A percentile compares a stretch with the other conserved stretches of the same genome.
phyloP scores from a whole-genome alignment of 2,888 invertebrate species.

The Oeneis ivallda region DNA sequence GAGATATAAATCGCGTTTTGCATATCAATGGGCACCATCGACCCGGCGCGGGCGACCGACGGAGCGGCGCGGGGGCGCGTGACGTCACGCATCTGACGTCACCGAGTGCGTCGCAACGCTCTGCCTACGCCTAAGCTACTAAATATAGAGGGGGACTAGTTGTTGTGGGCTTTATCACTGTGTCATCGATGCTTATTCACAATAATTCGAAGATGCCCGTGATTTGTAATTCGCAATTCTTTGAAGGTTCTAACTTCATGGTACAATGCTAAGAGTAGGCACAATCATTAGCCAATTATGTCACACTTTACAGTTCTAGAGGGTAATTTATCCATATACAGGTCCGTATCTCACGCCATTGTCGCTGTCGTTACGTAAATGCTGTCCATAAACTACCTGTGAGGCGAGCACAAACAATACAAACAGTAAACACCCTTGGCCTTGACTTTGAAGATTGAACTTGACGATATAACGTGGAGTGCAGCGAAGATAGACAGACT shows the following conservation, averaged over 20 bases:
- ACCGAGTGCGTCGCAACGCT: neutral
- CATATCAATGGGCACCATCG: conserved; percentile 4
- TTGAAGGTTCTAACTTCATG: no score
- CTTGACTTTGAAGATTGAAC: neutral
- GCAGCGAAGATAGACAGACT: no score
- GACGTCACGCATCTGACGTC: conserved; percentile 11
- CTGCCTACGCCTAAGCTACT: conserved; percentile 2
- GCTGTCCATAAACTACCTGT: neutral
- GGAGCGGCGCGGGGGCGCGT: neutral
- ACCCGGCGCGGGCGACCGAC: neutral
- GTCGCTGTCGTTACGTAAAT: neutral
- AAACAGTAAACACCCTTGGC: neutral
- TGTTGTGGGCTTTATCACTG: neutral
- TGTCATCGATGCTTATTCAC: neutral
- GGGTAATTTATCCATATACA: neutral
- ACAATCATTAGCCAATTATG: no score
- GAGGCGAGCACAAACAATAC: neutral
- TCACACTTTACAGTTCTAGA: neutral
- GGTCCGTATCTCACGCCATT: neutral
- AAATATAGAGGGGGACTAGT: conserved; percentile 3
- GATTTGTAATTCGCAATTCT: neutral
- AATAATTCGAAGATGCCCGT: neutral
- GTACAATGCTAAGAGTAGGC: no score
- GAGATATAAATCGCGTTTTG: conserved; percentile 6
- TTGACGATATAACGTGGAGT: no score